Percentiles rank a stretch among this genome's conserved stretches.
Evolutionary conservation across 2,888 invertebrate species (phyloP).

Genomic region (Eumacrocentrus americanus): DNA sequence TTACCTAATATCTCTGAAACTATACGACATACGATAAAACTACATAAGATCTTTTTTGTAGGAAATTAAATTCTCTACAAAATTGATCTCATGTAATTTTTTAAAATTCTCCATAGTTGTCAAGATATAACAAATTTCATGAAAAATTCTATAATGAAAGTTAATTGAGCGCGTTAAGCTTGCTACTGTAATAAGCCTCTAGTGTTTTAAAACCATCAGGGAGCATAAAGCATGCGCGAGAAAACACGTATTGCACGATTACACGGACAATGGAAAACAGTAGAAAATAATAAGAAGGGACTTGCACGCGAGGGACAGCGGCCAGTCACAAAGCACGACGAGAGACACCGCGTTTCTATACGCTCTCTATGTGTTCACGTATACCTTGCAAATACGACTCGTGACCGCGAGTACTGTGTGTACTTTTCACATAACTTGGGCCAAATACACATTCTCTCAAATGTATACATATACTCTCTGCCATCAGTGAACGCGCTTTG

Average conservation of each 20-base stretch:
- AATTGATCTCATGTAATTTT: too few relatives aligned
- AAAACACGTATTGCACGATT: conserved; percentile 11
- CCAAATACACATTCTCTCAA: too few relatives aligned
- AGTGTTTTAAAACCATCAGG: neutral
- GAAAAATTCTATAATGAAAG: neutral
- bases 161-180: neutral
- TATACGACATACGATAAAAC: too few relatives aligned
- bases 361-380: neutral
- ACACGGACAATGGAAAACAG: conserved; percentile 2
- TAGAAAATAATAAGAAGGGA: neutral
- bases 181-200: too few relatives aligned
- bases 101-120: too few relatives aligned
- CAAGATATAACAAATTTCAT: too few relatives aligned
- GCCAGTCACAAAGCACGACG: conserved; percentile 2
- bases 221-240: neutral
- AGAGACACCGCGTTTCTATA: neutral
- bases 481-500: conserved; percentile 25
- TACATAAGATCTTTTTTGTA: too few relatives aligned
- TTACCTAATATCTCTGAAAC: too few relatives aligned
- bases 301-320: conserved; percentile 1
- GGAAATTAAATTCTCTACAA: too few relatives aligned
- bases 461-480: conserved; percentile 9
- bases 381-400: neutral
- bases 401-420: neutral
- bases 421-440: neutral